Evolutionary conservation across 1,140 invertebrate genomes (phyloP).

Genomic region (fruit fly (Drosophila melanogaster)): Release_6_plus_ISO1_MT NT_033777.3:18443501-18444000

Average conservation of each 20-base stretch:
- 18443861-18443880: conserved; percentile 47
- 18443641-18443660: too few species aligned
- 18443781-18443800: too few species aligned
- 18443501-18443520: conserved; percentile 58
- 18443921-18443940: conserved; percentile 6
- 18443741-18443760: too few species aligned
- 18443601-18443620: conserved; percentile 31
- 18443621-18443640: neutral
- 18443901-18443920: conserved; percentile 34
- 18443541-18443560: conserved; percentile 5
- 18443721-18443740: too few species aligned
- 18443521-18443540: conserved; percentile 48
- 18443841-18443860: neutral
- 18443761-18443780: too few species aligned
- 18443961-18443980: conserved; percentile 48
- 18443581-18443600: conserved; percentile 3
- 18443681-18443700: too few species aligned
- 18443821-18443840: neutral
- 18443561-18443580: conserved; percentile 44
- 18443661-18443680: too few species aligned
- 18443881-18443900: conserved; percentile 42
- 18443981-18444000: conserved; percentile 81
- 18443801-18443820: neutral
- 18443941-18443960: conserved; percentile 58
- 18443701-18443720: too few species aligned